These are phyloP conservation scores for Anoura caudifer DNA, from an alignment of 2,113 vertebrate species.

Conservation along the genomic window DNA sequence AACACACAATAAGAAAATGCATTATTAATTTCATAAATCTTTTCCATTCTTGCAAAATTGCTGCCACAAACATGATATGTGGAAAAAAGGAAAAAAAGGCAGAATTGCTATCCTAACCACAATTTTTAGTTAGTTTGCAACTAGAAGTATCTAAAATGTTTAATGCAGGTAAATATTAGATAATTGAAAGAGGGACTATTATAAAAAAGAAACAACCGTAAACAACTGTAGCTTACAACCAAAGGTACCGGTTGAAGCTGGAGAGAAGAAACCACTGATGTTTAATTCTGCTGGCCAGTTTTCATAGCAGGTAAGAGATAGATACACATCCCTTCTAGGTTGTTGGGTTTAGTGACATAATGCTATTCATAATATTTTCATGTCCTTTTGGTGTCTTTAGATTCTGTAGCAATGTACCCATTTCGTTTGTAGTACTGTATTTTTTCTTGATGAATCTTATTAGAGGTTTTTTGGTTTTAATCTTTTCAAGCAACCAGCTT, in stretches of 20 bases:
- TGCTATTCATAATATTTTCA: background rate
- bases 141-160: background rate
- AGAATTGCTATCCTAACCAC: background rate
- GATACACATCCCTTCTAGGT: background rate
- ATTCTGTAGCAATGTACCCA: background rate
- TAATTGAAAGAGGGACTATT: background rate
- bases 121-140: background rate
- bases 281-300: background rate
- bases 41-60: background rate
- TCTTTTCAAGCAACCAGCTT: background rate
- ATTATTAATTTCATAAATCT: conserved; percentile 12
- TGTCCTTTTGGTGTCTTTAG: background rate
- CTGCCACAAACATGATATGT: background rate
- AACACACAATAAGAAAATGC: background rate
- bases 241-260: background rate
- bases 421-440: background rate
- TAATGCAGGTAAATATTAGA: background rate
- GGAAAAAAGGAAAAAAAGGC: background rate
- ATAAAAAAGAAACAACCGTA: background rate
- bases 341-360: background rate
- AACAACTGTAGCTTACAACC: background rate
- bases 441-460: background rate
- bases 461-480: background rate
- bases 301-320: background rate
- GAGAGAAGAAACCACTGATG: background rate